Percentiles rank a stretch among this genome's conserved stretches.
These are phyloP conservation scores for Trachymyrmex cornetzi DNA, from an alignment of 1,140 invertebrate species.

Conservation along the genomic window DNA sequence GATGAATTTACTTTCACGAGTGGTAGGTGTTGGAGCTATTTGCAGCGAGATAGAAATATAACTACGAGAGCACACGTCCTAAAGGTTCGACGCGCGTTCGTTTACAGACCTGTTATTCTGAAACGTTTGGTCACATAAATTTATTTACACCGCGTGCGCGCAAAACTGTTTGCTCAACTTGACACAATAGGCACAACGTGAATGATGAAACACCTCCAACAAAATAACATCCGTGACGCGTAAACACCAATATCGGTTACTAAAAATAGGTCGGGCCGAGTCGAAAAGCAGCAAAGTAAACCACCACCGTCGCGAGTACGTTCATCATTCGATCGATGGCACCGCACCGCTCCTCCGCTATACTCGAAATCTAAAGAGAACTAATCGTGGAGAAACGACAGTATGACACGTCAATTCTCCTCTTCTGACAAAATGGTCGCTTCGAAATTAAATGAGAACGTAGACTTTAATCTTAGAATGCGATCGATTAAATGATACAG, in stretches of 20 bases:
- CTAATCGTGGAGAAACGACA: conserved; percentile 27
- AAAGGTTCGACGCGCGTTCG: conserved; percentile 11
- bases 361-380: conserved; percentile 46
- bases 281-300: conserved; percentile 43
- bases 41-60: conserved; percentile 39
- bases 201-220: conserved; percentile 37
- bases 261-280: conserved; percentile 45
- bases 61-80: conserved; percentile 22
- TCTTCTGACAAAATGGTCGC: background rate
- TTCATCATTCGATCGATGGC: conserved; percentile 53
- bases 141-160: conserved; percentile 24
- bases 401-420: conserved; percentile 20
- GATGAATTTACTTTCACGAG: conserved; percentile 44
- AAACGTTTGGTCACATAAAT: conserved; percentile 44
- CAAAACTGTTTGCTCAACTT: conserved; percentile 38
- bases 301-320: conserved; percentile 30
- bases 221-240: conserved; percentile 50
- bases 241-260: conserved; percentile 59
- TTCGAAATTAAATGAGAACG: background rate
- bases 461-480: no score
- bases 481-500: no score
- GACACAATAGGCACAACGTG: conserved; percentile 45
- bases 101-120: background rate
- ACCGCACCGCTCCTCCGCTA: background rate
- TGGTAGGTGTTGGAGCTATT: conserved; percentile 27